Evolutionary conservation across 1,140 invertebrate species (phyloP).

Genomic region (Anadara kagoshimensis): DNA sequence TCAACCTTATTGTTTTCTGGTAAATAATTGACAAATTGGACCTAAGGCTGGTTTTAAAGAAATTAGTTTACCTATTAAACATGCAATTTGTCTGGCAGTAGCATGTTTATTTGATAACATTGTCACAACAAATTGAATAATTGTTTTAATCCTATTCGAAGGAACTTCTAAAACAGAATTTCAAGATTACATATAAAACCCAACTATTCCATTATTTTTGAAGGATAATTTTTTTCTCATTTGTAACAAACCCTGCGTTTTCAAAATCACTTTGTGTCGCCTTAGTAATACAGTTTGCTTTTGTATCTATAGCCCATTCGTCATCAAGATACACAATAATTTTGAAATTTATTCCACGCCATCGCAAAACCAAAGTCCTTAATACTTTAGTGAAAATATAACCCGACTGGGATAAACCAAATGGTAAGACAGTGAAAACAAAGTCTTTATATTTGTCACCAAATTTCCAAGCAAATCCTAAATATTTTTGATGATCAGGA

Average conservation of each 20-base stretch:
- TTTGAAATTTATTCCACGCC: neutral
- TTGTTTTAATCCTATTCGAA: slow-evolving; percentile 4
- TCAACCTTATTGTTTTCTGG: neutral
- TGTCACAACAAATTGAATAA: too few relatives aligned
- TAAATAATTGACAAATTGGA: slow-evolving; percentile 10
- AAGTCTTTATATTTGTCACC: too few relatives aligned
- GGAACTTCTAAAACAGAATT: neutral
- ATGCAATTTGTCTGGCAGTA: slow-evolving; percentile 18
- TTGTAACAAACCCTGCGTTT: neutral
- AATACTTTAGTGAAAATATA: too few relatives aligned
- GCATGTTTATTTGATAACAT: neutral
- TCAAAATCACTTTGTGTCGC: neutral
- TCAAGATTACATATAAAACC: slow-evolving; percentile 15
- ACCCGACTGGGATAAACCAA: too few relatives aligned
- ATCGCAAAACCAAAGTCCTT: too few relatives aligned
- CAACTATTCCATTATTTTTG: neutral
- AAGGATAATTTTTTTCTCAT: neutral
- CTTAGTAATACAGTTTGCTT: neutral
- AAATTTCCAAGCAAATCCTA: too few relatives aligned
- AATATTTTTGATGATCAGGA: neutral
- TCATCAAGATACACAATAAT: slow-evolving; percentile 7
- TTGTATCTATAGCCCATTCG: neutral
- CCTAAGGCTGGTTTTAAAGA: slow-evolving; percentile 12
- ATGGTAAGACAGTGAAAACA: too few relatives aligned
- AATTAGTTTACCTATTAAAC: slow-evolving; percentile 27